These are phyloP conservation scores for Trichomycterus rosablanca DNA, from an alignment of 2,113 vertebrate species.

Conservation along the genomic window DNA sequence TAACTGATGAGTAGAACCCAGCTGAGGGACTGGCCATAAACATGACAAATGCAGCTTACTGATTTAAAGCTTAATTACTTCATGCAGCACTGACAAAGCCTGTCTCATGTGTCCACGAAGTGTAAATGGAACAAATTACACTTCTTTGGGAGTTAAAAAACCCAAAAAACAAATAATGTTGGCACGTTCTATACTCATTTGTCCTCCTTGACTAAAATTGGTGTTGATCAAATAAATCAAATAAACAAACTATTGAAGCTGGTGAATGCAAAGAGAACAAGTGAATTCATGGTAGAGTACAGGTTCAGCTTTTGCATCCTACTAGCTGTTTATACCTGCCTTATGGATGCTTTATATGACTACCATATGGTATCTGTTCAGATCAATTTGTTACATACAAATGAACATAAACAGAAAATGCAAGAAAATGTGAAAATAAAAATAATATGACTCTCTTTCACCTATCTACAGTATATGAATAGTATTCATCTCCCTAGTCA, in stretches of 20 bases:
- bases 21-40: constrained; percentile 99
- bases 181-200: constrained; percentile 94
- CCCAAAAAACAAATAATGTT: constrained; percentile 99
- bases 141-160: constrained; percentile 98
- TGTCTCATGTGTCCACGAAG: constrained; percentile 99
- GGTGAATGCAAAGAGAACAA: constrained; percentile 10
- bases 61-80: constrained; percentile 99
- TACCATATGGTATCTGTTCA: constrained; percentile 22
- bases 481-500: too few species aligned
- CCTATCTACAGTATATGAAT: too few species aligned
- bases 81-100: constrained; percentile 99
- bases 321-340: constrained; percentile 26
- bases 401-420: constrained; percentile 4
- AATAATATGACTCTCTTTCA: neutral
- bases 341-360: constrained; percentile 28
- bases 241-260: constrained; percentile 25
- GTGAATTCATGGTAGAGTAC: constrained; percentile 23
- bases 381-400: constrained; percentile 25
- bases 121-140: constrained; percentile 99
- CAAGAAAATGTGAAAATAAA: neutral
- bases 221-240: constrained; percentile 90
- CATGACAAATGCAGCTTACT: constrained; percentile 99
- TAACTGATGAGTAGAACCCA: constrained; percentile 99
- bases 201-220: constrained; percentile 85
- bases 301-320: constrained; percentile 9